These are phyloP conservation scores for Zaprionus kolodkinae DNA, from an alignment of 1,140 invertebrate species.

Conservation along the genomic window DNA sequence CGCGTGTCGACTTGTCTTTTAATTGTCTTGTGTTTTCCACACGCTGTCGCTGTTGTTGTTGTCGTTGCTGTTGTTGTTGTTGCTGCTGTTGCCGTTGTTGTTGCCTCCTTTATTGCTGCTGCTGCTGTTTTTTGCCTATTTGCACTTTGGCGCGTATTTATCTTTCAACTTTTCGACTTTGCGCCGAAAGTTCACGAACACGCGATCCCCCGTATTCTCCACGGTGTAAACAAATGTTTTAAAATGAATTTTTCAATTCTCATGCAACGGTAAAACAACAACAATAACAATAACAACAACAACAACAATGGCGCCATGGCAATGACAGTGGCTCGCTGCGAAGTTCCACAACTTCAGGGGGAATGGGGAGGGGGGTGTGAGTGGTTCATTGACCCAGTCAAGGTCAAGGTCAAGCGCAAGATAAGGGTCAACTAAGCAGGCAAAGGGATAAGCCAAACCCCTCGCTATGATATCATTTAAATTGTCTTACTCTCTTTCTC, in stretches of 20 bases:
- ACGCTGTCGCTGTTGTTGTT: constrained; percentile 41
- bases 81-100: constrained; percentile 42
- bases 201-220: background rate
- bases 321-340: constrained; percentile 23
- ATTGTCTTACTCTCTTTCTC: background rate
- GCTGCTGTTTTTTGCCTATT: constrained; percentile 63
- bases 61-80: constrained; percentile 42
- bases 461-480: background rate
- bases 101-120: constrained; percentile 52
- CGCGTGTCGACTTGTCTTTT: constrained; percentile 9
- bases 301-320: constrained; percentile 23
- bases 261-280: constrained; percentile 63
- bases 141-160: constrained; percentile 71
- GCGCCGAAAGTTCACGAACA: constrained; percentile 68
- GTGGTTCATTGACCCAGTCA: constrained; percentile 13
- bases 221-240: constrained; percentile 74
- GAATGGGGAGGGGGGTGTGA: background rate
- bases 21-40: constrained; percentile 40
- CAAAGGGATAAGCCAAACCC: background rate
- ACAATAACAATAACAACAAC: constrained; percentile 44
- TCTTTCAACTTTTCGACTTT: constrained; percentile 78
- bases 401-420: constrained; percentile 55
- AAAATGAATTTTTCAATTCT: constrained; percentile 77
- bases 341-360: constrained; percentile 2
- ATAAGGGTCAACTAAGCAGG: constrained; percentile 14